Percentiles rank a stretch among this genome's conserved stretches.
Conservation (phyloP, 2,888 invertebrate genomes). For the Cepaea hortensis region DNA sequence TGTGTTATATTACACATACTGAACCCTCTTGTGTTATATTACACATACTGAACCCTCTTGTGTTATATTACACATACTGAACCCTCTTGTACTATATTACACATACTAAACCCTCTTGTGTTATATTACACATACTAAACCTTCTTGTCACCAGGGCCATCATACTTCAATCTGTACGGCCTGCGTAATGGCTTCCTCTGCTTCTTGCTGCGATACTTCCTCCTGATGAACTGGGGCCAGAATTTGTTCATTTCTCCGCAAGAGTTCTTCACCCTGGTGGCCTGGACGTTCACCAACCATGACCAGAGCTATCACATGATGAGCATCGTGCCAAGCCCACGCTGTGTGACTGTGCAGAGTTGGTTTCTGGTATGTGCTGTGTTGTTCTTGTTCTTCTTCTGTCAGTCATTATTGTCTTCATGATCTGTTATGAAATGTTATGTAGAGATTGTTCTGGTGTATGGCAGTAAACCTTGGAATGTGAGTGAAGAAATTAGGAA, state of each 20-base stretch:
- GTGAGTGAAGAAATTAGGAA: too few species aligned
- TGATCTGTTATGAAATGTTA: too few species aligned
- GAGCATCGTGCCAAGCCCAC: slow-evolving; percentile 61
- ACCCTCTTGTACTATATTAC: too few species aligned
- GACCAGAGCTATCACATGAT: slow-evolving; percentile 64
- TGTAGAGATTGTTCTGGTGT: too few species aligned
- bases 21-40: too few species aligned
- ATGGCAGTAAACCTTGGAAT: too few species aligned
- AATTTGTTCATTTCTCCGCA: slow-evolving; percentile 65
- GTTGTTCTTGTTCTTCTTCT: too few species aligned
- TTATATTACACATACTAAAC: not conserved
- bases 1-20: too few species aligned
- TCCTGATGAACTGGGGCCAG: slow-evolving; percentile 66
- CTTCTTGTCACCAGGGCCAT: not conserved
- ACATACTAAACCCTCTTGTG: too few species aligned
- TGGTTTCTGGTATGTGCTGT: slow-evolving; percentile 69
- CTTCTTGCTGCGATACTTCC: slow-evolving; percentile 71
- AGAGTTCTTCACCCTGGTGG: slow-evolving; percentile 69
- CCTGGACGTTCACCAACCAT: slow-evolving; percentile 60
- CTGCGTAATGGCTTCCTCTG: slow-evolving; percentile 68
- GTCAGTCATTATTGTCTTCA: too few species aligned
- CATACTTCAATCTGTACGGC: slow-evolving; percentile 60
- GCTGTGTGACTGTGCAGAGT: slow-evolving; percentile 71
- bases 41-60: too few species aligned
- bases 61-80: too few species aligned